Evolutionary conservation across 2,797 vertebrate species (phyloP), one percentile per base, ranked within the genome.

Genomic region (Astyanax mexicanus): DNA sequence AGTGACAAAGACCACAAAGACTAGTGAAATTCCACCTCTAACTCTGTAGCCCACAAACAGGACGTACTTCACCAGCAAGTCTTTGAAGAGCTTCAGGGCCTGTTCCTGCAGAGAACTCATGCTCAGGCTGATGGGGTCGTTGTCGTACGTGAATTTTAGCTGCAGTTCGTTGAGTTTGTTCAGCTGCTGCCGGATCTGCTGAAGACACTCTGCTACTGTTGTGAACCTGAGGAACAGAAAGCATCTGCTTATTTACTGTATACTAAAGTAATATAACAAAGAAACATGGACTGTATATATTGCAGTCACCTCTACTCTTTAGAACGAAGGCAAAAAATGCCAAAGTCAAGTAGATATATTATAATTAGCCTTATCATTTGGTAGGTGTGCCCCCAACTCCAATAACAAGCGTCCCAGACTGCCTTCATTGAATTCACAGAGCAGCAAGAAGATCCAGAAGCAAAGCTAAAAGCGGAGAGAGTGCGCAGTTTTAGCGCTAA

Each of bases 161-260:
- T 93, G 94, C 84, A 96, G 61, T 25, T 96, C 95, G 77, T 95
- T 94, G n/a, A 96, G 91, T 77, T 95, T 95, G 83, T 95, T 96
- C 49, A 96, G 91, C 86, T 96, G 95, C 79, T 95, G 95, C 1
- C 93, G 94, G 40, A 93, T 91, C 84, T 95, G 95, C 85, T 95
- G 95, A 25, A 96, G 88, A 78, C 94, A 93, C 84, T 96, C 94
- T 0, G 95, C 95, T 21, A 96, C 77, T 0, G 83, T 54, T 0
- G 95, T 96, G 83, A 95, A 96, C 95, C 95, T 96, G 83, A 27
- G 80, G 77, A 10, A 45, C 25, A 76, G 21, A 11, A 25, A 4
- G 69, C 7, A 1, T 25, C 49, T 27, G 25, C 21, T 54, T 60
- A 11, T 9, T 64, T 54, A 44, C n/a, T 47, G 15, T 38, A 4